Base-by-base conservation (phyloP, 2,888 invertebrate species). In the Agrotis exclamationis region DNA sequence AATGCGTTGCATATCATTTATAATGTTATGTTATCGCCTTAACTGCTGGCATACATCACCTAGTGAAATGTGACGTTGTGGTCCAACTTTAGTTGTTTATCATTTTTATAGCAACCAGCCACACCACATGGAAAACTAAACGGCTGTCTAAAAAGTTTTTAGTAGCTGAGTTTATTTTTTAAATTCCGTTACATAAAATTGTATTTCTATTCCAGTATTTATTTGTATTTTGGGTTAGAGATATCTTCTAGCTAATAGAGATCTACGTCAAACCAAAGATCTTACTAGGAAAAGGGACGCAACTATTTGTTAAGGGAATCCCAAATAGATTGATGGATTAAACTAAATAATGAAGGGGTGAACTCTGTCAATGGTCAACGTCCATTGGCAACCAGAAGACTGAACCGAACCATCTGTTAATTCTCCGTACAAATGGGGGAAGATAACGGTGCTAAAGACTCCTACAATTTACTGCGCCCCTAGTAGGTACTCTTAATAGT, bases 61-160 rank as follows among this genome's bases (percentile, higher is more conserved):
- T 62, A 82, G 68, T 82, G 83, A 85, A 78, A 74, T 83, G 83
- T 86, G 80, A 75, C 58, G 72, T 76, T 68, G 83, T 69, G 80
- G 77, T 74, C 76, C 72, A 83, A 85, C 83, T 84, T 83, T 63
- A 79, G 84, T 70, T 76, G 83, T 85, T 82, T 84, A 84, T 86
- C 85, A 86, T 83, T 86, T 84, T 84, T 83, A 85, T 84, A 80
- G 85, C 85, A 69, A 56, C 74, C 74, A 70, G 62, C 75, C 63
- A 74, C 74, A 76, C 80, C 79, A 67, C 76, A 71, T 69, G 79
- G 73, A 75, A 60, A 75, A 80, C 76, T 77, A 70, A 58, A 64
- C 51, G 64, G 65, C 50, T 45, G 76, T 63, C 71, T 83, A 75
- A 76, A 74, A 82, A 60, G 28, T 78, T 78, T 76, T 67, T 58